Conservation (phyloP, 2,113 vertebrate genomes). For the Lontra canadensis region DNA sequence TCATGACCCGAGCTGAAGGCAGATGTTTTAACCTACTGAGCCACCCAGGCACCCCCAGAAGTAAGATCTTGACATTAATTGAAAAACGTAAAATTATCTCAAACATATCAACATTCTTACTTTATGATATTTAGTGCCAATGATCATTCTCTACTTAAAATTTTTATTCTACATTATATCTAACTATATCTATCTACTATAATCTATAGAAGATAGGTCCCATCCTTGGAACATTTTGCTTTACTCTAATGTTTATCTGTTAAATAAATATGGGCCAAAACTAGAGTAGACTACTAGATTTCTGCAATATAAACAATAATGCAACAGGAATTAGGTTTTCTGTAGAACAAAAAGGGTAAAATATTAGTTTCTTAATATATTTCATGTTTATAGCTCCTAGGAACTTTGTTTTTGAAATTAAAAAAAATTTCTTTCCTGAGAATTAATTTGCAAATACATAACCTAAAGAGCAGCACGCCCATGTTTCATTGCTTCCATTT, state of each 20-base stretch:
- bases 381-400: not conserved
- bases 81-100: conserved; percentile 7
- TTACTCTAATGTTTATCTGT: not conserved
- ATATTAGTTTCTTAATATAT: not conserved
- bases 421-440: not conserved
- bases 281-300: conserved; percentile 52
- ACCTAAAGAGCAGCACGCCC: not conserved
- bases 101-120: not conserved
- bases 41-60: too few species aligned
- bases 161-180: not conserved
- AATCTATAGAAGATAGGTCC: not conserved
- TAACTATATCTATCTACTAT: not conserved
- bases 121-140: not conserved
- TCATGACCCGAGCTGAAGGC: too few species aligned
- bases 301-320: conserved; percentile 70
- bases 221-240: not conserved
- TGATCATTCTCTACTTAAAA: not conserved
- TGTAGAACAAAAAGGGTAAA: conserved; percentile 67
- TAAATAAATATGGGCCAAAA: conserved; percentile 53
- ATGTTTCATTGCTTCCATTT: not conserved
- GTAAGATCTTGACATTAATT: not conserved
- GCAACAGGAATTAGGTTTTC: conserved; percentile 67
- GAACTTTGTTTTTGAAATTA: not conserved
- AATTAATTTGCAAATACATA: conserved; percentile 35
- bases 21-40: too few species aligned